Conservation (phyloP, 2,113 vertebrate species). For the Bos taurus region DNA sequence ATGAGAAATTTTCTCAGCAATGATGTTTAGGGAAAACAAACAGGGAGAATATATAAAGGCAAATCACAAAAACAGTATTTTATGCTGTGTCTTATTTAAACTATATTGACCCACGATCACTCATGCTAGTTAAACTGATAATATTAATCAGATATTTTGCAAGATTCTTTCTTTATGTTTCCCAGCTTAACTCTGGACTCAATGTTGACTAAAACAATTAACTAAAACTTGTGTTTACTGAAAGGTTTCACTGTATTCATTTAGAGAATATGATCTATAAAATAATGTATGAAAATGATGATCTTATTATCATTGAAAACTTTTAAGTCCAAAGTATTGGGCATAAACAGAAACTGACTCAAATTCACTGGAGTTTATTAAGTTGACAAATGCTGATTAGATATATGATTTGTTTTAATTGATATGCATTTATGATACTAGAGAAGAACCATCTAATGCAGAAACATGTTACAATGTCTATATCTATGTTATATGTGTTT, state of each 20-base stretch:
- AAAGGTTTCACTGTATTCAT: not conserved
- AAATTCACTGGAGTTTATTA: not conserved
- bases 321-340: not conserved
- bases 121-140: not conserved
- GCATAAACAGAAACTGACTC: not conserved
- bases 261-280: not conserved
- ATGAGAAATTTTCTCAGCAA: not conserved
- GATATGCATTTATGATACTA: not conserved
- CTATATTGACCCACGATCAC: not conserved
- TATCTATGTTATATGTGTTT: not conserved
- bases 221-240: not conserved
- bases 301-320: not conserved
- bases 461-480: not conserved
- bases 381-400: not conserved
- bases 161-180: not conserved
- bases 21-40: not conserved
- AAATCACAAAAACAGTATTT: not conserved
- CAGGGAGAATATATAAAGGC: not conserved
- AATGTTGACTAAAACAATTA: not conserved
- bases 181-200: not conserved
- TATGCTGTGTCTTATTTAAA: not conserved
- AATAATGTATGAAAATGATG: not conserved
- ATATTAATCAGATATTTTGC: not conserved
- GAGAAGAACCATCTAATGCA: not conserved
- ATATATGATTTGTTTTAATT: not conserved